These are phyloP conservation scores for Netelia melanura DNA, from an alignment of 2,888 invertebrate species.

Conservation along the genomic window DNA sequence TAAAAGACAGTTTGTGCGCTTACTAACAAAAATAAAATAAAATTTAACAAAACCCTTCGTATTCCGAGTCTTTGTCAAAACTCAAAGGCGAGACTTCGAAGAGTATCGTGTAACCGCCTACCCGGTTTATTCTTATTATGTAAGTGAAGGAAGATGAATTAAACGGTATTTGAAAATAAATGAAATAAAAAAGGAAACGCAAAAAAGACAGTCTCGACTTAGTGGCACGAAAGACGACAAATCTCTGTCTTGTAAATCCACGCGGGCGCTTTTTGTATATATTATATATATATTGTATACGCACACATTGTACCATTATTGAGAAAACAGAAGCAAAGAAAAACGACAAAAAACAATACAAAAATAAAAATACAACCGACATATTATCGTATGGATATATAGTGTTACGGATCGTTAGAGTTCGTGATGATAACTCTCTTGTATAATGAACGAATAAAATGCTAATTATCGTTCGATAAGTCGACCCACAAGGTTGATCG, in stretches of 20 bases:
- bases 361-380: slow-evolving; percentile 71
- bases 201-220: slow-evolving; percentile 81
- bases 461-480: slow-evolving; percentile 81
- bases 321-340: slow-evolving; percentile 48
- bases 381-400: slow-evolving; percentile 77
- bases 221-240: slow-evolving; percentile 73
- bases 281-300: slow-evolving; percentile 83
- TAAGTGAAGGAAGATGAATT: slow-evolving; percentile 56
- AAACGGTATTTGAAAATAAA: slow-evolving; percentile 34
- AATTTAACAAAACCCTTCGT: slow-evolving; percentile 24
- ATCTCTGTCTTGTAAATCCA: slow-evolving; percentile 76
- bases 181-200: slow-evolving; percentile 62
- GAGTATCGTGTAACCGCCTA: slow-evolving; percentile 64
- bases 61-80: slow-evolving; percentile 4
- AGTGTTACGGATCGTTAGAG: slow-evolving; percentile 78
- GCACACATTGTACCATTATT: slow-evolving; percentile 81
- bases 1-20: slow-evolving; percentile 83
- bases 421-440: slow-evolving; percentile 78
- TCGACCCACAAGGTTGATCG: slow-evolving; percentile 22
- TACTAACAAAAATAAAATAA: slow-evolving; percentile 75
- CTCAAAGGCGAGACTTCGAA: slow-evolving; percentile 35
- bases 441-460: slow-evolving; percentile 82
- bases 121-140: slow-evolving; percentile 61
- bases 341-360: slow-evolving; percentile 37
- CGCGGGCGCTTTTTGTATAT: slow-evolving; percentile 82